Evolutionary conservation across 2,888 invertebrate species (phyloP).

Genomic region (Diplolepis rosae): DNA sequence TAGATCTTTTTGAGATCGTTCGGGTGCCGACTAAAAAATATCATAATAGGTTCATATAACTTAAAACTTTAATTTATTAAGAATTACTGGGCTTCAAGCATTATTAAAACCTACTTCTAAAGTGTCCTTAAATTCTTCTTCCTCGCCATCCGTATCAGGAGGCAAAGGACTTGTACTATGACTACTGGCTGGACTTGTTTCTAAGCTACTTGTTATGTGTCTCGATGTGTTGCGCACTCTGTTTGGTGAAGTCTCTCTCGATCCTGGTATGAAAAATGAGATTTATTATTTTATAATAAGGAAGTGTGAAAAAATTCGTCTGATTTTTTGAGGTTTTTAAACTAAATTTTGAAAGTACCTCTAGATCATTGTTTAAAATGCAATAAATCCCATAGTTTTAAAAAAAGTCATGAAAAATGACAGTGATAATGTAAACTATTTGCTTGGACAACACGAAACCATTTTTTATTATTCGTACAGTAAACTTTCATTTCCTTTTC

Average conservation of each 20-base stretch:
- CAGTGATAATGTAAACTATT: no score
- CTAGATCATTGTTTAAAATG: no score
- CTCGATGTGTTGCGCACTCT: constrained; percentile 71
- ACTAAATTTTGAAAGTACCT: no score
- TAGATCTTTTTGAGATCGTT: constrained; percentile 62
- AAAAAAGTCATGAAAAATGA: no score
- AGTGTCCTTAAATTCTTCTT: constrained; percentile 88
- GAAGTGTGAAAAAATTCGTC: not conserved
- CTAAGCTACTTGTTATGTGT: constrained; percentile 72
- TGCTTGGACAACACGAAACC: no score
- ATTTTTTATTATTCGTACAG: no score
- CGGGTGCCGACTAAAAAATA: constrained; percentile 63
- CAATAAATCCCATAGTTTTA: no score
- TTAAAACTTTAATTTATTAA: no score
- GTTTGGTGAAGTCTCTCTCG: constrained; percentile 82
- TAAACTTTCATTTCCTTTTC: no score
- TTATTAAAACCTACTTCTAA: constrained; percentile 79
- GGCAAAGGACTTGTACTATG: constrained; percentile 74
- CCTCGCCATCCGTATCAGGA: constrained; percentile 79
- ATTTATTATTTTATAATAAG: no score
- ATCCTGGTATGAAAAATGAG: no score
- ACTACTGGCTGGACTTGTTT: constrained; percentile 72
- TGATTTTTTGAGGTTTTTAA: no score
- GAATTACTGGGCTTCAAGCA: not conserved
- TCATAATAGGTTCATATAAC: not conserved